These are phyloP conservation scores for Acleris cristana DNA, from an alignment of 2,888 invertebrate species.

Conservation along the genomic window DNA sequence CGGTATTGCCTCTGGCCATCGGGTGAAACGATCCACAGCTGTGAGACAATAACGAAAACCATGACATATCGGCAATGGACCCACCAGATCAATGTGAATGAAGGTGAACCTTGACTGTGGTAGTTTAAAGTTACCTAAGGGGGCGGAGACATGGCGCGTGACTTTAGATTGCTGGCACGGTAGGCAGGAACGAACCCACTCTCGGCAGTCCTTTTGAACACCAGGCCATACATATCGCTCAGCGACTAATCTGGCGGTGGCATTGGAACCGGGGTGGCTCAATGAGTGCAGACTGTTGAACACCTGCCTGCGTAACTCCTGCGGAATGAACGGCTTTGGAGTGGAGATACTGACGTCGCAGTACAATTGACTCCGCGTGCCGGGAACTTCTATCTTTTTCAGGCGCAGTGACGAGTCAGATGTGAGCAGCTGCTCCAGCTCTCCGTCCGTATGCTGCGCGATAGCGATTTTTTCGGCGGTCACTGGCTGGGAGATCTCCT, in stretches of 20 bases:
- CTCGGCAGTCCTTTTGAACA: no score
- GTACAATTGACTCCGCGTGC: conserved; percentile 27
- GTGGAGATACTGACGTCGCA: conserved; percentile 40
- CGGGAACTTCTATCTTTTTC: conserved; percentile 16
- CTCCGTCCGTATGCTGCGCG: conserved; percentile 13
- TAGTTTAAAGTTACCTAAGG: no score
- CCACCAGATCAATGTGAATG: no score
- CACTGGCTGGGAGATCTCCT: conserved; percentile 26
- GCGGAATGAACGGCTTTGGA: conserved; percentile 41
- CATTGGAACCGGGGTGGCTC: conserved; percentile 42
- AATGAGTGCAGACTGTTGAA: conserved; percentile 43
- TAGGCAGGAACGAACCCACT: no score
- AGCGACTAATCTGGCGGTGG: conserved; percentile 44
- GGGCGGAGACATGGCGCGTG: no score
- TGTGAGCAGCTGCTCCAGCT: conserved; percentile 15
- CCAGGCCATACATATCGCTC: conserved; percentile 14
- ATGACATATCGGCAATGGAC: no score
- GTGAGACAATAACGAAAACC: no score
- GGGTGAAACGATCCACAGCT: no score
- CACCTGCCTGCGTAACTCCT: conserved; percentile 32
- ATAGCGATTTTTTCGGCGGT: conserved; percentile 16
- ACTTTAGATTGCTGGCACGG: no score
- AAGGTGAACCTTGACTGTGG: no score
- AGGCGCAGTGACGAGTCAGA: conserved; percentile 3
- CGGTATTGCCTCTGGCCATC: no score